Evolutionary conservation across 1,140 invertebrate species (phyloP), one percentile per base, ranked within the genome.

Genomic region (Akabosia matsudoensis): DNA sequence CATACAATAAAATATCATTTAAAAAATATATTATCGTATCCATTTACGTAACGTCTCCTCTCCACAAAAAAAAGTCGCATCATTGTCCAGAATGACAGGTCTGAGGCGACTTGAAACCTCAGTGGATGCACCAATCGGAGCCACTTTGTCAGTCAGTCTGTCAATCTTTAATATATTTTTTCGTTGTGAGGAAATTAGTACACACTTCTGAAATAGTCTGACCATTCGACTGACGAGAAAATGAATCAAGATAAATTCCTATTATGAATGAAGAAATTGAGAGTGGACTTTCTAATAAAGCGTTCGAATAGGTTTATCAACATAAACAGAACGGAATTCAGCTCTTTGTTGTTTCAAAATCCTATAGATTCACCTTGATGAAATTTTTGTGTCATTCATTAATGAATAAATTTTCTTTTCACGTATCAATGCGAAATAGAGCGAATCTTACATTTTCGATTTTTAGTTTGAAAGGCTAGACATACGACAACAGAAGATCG

Each of bases 51-150:
- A 16, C 54, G n/a, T 56, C 7, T 56, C 24, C n/a, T 16, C 24
- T 45, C 18, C 37, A 45, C 37, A 45, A 45, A 28, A 67, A 28
- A 67, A 67, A 67, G 61, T 30, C 30, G 3, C 30, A 4, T 67
- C 61, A 67, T 67, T 67, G 61, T 52, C 37, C 70, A 37, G 64
- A 37, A 45, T 75, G 74, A 75, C 74, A 75, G 74, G 54, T n/a
- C 64, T 64, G 74, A 75, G 61, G 74, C 74, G 74, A 75, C 74
- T 70, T 24, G 24, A 70, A 75, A 75, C 52, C 74, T 70, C 24
- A 30, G 26, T n/a, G 34, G 28, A 75, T 33, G 67, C 34, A 75
- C 37, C 34, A 67, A 67, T 67, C 34, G 74, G 74, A 75, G 74
- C 74, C 74, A 70, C 61, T 67, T 67, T 67, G 64, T 70, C 74